A percentile compares a stretch with the other conserved stretches of the same genome.
These are phyloP conservation scores for Zosterops hypoxanthus DNA, from an alignment of 2,113 vertebrate species.

Conservation along the genomic window DNA sequence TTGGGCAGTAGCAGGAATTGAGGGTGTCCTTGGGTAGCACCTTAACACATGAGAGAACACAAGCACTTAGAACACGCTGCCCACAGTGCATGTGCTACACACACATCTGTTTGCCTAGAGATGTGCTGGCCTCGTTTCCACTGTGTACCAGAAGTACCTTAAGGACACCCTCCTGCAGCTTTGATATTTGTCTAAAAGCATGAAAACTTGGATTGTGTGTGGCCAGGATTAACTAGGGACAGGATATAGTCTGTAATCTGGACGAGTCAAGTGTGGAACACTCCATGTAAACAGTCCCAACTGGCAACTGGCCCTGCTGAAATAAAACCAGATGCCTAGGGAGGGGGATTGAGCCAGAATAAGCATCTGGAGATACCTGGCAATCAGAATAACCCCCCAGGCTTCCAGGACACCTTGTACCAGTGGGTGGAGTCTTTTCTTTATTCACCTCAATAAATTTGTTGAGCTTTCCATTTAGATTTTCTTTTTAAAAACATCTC, in stretches of 20 bases:
- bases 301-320: conserved; percentile 38
- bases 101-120: not conserved
- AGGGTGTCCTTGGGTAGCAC: not conserved
- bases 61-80: not conserved
- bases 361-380: conserved; percentile 41
- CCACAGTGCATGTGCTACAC: not conserved
- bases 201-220: conserved; percentile 36
- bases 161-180: conserved; percentile 33
- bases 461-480: not conserved
- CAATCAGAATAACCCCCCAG: not conserved
- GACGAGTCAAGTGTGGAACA: conserved; percentile 1
- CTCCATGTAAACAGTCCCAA: conserved; percentile 12
- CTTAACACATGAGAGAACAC: not conserved
- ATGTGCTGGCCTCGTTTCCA: not conserved
- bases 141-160: conserved; percentile 22
- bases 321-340: conserved; percentile 48
- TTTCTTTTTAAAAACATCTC: not conserved
- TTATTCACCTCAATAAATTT: not conserved
- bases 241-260: conserved; percentile 58
- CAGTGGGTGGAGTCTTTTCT: not conserved
- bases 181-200: conserved; percentile 51
- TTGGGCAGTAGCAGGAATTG: not conserved
- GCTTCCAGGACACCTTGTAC: conserved; percentile 1
- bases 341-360: not conserved
- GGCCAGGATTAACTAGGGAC: conserved; percentile 52